Evolutionary conservation across 2,888 invertebrate genomes (phyloP).

Genomic region (Ferrisia virgata): DNA sequence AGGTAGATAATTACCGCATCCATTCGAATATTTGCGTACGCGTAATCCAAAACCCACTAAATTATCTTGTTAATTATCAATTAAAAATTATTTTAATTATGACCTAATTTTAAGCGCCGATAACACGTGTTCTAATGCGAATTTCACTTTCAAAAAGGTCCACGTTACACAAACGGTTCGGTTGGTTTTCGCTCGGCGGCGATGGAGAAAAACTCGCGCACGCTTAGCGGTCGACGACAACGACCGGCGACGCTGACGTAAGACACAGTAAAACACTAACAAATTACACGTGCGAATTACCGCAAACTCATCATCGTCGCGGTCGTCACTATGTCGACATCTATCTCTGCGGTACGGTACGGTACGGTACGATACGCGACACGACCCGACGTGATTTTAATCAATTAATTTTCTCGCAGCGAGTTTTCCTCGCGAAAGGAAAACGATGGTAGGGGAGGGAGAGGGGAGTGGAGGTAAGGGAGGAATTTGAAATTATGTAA

Average conservation of each 20-base stretch:
- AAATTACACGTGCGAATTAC: not conserved
- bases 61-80: slow-evolving; percentile 20
- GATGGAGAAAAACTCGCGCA: not conserved
- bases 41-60: not conserved
- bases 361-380: too few relatives aligned
- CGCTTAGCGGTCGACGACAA: not conserved
- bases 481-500: slow-evolving; percentile 13
- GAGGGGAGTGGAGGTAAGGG: not conserved
- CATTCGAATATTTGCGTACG: not conserved
- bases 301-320: not conserved
- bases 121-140: not conserved
- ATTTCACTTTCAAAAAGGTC: slow-evolving; percentile 25
- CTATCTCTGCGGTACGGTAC: too few relatives aligned
- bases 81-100: slow-evolving; percentile 1
- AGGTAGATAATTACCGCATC: not conserved
- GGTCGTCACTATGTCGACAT: too few relatives aligned
- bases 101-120: not conserved
- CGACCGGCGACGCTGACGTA: not conserved
- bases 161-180: not conserved
- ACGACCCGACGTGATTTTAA: not conserved
- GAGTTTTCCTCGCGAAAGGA: not conserved
- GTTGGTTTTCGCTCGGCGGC: not conserved
- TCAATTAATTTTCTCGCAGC: not conserved
- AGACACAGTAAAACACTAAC: not conserved
- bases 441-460: not conserved